Evolutionary conservation across 2,797 vertebrate species (phyloP).

Genomic region (Enteromius unitaeniatus): DNA sequence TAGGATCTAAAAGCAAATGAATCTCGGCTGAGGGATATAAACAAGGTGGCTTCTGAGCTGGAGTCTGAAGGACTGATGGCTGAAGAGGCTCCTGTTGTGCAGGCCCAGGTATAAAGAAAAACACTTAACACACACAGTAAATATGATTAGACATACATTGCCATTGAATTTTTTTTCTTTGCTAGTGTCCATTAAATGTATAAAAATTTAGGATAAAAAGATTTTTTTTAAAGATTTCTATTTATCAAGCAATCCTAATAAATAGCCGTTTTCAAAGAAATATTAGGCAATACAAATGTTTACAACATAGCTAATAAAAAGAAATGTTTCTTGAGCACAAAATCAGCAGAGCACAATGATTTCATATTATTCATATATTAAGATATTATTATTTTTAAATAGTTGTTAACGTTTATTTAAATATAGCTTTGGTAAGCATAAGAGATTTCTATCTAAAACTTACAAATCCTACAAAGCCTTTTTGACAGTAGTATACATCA

Average conservation of each 20-base stretch:
- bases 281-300: not conserved
- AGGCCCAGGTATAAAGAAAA: slow-evolving; percentile 73
- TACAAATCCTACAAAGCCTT: not conserved
- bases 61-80: slow-evolving; percentile 98
- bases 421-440: not conserved
- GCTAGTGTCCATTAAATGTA: not conserved
- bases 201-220: not conserved
- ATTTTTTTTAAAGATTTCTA: not conserved
- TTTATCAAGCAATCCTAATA: not conserved
- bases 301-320: not conserved
- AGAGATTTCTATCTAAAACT: not conserved
- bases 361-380: no score
- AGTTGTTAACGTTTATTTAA: not conserved
- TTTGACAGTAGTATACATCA: not conserved
- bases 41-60: slow-evolving; percentile 95
- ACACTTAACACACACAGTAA: not conserved
- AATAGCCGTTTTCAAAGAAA: not conserved
- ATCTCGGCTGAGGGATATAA: slow-evolving; percentile 97
- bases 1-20: slow-evolving; percentile 98
- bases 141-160: not conserved
- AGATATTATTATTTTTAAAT: not conserved
- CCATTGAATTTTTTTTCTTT: not conserved
- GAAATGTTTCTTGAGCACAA: not conserved
- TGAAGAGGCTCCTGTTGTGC: slow-evolving; percentile 90
- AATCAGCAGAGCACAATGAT: not conserved